Conservation (phyloP, 2,888 invertebrate species). For the Polydrusus pterygomalis region DNA sequence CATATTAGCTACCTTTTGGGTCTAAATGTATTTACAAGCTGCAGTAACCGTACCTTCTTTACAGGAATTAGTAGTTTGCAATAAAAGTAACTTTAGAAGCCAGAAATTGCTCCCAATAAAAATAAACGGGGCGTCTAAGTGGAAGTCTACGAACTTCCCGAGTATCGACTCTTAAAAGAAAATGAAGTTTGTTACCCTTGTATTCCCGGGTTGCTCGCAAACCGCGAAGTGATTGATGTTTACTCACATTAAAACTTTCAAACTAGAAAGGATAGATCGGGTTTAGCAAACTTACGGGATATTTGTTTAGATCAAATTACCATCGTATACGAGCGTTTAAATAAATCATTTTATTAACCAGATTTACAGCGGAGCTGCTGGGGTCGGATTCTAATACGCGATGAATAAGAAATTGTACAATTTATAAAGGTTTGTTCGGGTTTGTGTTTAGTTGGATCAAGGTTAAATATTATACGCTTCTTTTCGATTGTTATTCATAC, state of each 20-base stretch:
- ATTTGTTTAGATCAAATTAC: background rate
- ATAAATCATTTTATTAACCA: no score
- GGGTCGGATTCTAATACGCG: no score
- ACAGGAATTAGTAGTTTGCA: slow-evolving; percentile 13
- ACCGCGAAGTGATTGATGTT: slow-evolving; percentile 49
- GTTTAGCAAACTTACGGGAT: background rate
- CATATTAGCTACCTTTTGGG: background rate
- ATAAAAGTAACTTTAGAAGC: slow-evolving; percentile 21
- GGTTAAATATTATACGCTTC: no score
- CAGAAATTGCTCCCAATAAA: slow-evolving; percentile 33
- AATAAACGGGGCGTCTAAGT: slow-evolving; percentile 43
- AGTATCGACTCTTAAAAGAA: slow-evolving; percentile 34
- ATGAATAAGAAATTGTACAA: background rate
- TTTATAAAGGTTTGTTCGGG: no score
- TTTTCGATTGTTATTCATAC: no score
- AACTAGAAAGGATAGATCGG: slow-evolving; percentile 5
- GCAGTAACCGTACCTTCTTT: slow-evolving; percentile 5
- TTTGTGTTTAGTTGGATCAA: no score
- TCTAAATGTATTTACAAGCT: slow-evolving; percentile 16
- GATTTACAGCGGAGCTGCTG: no score
- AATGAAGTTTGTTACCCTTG: slow-evolving; percentile 42
- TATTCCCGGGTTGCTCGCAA: slow-evolving; percentile 34
- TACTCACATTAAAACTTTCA: slow-evolving; percentile 45
- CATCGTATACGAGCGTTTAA: no score
- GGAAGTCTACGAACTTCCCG: slow-evolving; percentile 39